Base-by-base conservation (phyloP, 2,888 invertebrate genomes). In the Rugalucina vietnamica region DNA sequence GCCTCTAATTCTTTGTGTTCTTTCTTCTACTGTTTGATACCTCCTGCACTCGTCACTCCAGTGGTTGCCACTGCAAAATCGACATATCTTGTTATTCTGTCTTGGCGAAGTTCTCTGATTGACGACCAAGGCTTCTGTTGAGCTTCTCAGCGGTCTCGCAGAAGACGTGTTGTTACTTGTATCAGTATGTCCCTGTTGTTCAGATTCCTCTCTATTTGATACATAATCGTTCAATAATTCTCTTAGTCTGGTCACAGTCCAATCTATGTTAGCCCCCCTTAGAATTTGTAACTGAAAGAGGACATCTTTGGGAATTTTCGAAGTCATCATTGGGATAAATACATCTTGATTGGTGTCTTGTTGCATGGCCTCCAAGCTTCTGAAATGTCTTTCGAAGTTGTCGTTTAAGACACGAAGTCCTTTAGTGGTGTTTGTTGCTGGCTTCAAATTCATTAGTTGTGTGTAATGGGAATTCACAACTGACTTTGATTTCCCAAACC, bases 1-100 rank as follows among this genome's bases (percentile, higher is more conserved):
- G 43, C 43, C 73, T 32, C 37, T 73, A 18, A 49, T 4, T 37
- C 24, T 73, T 50, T 43, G 73, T 49, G 43, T 73, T 49, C 73
- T 73, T 43, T 43, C 73, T 27, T 27, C 50, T 5, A 49, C 29
- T 50, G 73, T 43, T 10, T 14, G 12, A 49, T 73, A 49, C 49
- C 29, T 50, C 43, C 37, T 21, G 24, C 73, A 73, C 49, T 73
- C 73, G 29, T 73, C 73, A 73, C 73, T 73, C 39, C 43, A 73
- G 43, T 73, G 73, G 43, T 29, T 18, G n/a, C 43, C 29, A 21
- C 21, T 39, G 29, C 73, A 73, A 43, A 37, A 73, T 49, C 73
- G 14, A 54, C 54, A 54, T 43, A 43, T 43, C 18, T 43, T 43
- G 43, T 43, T 43, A 18, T 43, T 43, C 43, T 43, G 43, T 43